Evolutionary conservation across 2,888 invertebrate species (phyloP).

Genomic region (Leucophora obtusa): DNA sequence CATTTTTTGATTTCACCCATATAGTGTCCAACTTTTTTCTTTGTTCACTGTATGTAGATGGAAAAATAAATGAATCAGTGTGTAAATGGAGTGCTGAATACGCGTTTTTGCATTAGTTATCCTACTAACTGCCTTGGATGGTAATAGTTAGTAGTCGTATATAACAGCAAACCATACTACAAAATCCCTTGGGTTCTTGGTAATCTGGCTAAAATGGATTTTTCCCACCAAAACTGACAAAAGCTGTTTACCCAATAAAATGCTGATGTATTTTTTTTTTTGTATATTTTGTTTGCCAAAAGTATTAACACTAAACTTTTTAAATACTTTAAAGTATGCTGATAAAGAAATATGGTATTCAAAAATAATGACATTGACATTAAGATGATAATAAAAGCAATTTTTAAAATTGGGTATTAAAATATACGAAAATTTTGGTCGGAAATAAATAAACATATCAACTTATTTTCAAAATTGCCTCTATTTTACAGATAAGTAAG

Average conservation of each 20-base stretch:
- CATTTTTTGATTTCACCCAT: too few relatives aligned
- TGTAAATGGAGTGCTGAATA: conserved; percentile 39
- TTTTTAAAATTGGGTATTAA: background rate
- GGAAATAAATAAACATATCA: too few relatives aligned
- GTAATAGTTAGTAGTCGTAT: background rate
- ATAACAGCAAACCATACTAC: conserved; percentile 13
- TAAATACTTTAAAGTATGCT: background rate
- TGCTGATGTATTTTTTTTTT: conserved; percentile 15
- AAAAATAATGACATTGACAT: conserved; percentile 8
- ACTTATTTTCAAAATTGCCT: too few relatives aligned
- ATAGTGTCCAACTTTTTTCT: too few relatives aligned
- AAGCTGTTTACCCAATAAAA: conserved; percentile 50
- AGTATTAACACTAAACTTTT: conserved; percentile 11
- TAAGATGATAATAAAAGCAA: background rate
- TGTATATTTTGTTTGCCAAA: conserved; percentile 8
- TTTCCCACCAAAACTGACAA: conserved; percentile 54
- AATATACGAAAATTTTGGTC: too few relatives aligned
- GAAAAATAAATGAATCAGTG: background rate
- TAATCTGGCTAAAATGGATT: conserved; percentile 53
- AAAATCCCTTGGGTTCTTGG: conserved; percentile 40
- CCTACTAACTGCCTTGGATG: background rate
- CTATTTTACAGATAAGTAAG: too few relatives aligned
- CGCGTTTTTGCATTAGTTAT: conserved; percentile 24
- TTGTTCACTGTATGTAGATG: too few relatives aligned
- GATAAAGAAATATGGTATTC: conserved; percentile 12